Percentiles rank a stretch among this genome's conserved stretches.
phyloP scores from a whole-genome alignment of 2,888 invertebrate genomes.

The Cosmia trapezina region DNA sequence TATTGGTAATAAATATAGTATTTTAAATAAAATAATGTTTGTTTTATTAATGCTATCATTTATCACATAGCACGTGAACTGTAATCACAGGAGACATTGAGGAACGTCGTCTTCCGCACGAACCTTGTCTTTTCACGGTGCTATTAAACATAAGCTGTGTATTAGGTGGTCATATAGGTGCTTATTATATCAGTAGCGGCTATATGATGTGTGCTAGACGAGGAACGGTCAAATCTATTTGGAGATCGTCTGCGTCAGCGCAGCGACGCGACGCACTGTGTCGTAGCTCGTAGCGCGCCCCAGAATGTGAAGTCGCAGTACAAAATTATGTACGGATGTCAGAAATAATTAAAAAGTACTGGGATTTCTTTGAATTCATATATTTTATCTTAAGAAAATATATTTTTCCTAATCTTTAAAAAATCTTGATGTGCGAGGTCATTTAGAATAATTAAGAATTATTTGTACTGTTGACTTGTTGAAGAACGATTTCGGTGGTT shows the following conservation, averaged over 20 bases:
- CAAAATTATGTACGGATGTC: conserved; percentile 37
- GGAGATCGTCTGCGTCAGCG: conserved; percentile 76
- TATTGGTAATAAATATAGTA: conserved; percentile 86
- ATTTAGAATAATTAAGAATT: conserved; percentile 65
- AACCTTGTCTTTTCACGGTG: conserved; percentile 31
- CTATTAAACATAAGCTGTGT: conserved; percentile 66
- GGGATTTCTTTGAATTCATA: conserved; percentile 45
- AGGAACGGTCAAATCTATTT: conserved; percentile 83
- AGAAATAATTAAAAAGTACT: conserved; percentile 51
- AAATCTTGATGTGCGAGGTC: conserved; percentile 81
- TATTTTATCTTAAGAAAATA: conserved; percentile 63
- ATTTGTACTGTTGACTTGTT: conserved; percentile 79
- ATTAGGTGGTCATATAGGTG: conserved; percentile 67
- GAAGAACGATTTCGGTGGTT: conserved; percentile 66
- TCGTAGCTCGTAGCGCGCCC: conserved; percentile 65
- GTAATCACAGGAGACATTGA: conserved; percentile 67
- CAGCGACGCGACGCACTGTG: conserved; percentile 63
- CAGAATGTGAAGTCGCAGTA: conserved; percentile 65
- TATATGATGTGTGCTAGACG: conserved; percentile 71
- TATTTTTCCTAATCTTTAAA: conserved; percentile 51
- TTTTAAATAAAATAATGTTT: conserved; percentile 69
- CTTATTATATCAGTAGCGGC: conserved; percentile 52
- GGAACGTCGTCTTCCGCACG: conserved; percentile 76
- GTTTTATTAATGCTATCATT: conserved; percentile 68
- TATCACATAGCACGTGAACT: background rate